Conservation (phyloP, 2,797 vertebrate species). For the Melanogrammus aeglefinus region DNA sequence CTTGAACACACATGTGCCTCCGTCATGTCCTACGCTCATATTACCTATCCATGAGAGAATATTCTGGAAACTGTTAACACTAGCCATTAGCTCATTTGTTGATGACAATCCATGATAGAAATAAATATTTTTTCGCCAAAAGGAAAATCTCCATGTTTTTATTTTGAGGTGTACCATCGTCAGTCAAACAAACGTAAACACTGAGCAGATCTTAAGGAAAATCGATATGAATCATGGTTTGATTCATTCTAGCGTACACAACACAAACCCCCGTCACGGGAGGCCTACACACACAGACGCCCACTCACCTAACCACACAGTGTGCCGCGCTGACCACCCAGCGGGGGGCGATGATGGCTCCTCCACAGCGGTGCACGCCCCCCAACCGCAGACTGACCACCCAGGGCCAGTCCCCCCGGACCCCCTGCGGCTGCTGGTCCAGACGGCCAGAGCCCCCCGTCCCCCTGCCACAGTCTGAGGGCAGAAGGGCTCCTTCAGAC, state of each 20-base stretch:
- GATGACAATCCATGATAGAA: neutral
- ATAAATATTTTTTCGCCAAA: neutral
- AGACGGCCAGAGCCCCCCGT: neutral
- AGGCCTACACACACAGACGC: neutral
- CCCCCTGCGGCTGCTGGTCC: constrained; percentile 58
- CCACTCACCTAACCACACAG: constrained; percentile 77
- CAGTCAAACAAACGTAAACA: neutral
- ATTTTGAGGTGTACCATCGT: neutral
- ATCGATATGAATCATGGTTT: neutral
- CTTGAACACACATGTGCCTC: neutral
- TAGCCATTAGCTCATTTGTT: neutral
- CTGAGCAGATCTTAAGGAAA: neutral
- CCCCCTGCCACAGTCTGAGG: constrained; percentile 42
- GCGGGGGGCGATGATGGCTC: constrained; percentile 78
- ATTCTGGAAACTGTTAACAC: neutral
- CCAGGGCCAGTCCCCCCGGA: constrained; percentile 81
- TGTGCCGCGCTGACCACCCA: constrained; percentile 85
- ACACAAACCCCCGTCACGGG: neutral
- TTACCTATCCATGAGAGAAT: neutral
- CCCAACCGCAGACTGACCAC: constrained; percentile 80
- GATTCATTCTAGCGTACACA: neutral
- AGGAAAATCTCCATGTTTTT: neutral
- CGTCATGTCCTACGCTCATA: neutral
- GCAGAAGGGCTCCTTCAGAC: neutral
- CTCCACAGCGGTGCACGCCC: constrained; percentile 75